phyloP scores from a whole-genome alignment of 2,113 vertebrate genomes.

The Laticauda colubrina region DNA sequence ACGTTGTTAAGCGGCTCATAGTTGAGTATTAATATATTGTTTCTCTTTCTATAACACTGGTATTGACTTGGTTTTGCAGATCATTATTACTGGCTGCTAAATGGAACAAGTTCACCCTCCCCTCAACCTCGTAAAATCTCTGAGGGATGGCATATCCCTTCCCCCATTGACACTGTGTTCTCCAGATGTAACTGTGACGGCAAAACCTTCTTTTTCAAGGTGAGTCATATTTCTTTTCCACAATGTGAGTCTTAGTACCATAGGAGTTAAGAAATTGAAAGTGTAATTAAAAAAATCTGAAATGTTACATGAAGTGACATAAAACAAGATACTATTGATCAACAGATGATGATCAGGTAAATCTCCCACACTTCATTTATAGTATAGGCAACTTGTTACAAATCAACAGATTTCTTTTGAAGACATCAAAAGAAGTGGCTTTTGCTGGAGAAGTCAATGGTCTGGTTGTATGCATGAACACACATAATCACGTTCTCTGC shows the following conservation, averaged over 20 bases:
- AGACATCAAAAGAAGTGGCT: neutral
- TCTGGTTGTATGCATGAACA: neutral
- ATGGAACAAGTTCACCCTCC: constrained; percentile 67
- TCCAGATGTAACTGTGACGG: constrained; percentile 94
- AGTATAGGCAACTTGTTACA: neutral
- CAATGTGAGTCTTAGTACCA: neutral
- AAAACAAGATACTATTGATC: neutral
- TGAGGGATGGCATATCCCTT: constrained; percentile 89
- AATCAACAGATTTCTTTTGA: neutral
- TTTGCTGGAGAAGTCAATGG: neutral
- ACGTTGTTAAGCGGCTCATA: no score
- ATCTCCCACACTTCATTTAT: neutral
- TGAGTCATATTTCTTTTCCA: constrained; percentile 49
- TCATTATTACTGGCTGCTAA: constrained; percentile 90
- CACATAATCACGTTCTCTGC: neutral
- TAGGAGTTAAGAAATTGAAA: neutral
- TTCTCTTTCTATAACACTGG: neutral
- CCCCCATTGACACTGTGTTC: constrained; percentile 90
- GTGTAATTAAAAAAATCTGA: neutral
- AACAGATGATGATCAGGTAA: neutral
- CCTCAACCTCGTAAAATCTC: constrained; percentile 77
- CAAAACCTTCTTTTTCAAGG: constrained; percentile 95
- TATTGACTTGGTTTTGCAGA: constrained; percentile 63
- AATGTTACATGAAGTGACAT: neutral
- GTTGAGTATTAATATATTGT: neutral